Evolutionary conservation across 2,888 invertebrate species (phyloP).

Genomic region (Dermolepida albohirtum): DNA sequence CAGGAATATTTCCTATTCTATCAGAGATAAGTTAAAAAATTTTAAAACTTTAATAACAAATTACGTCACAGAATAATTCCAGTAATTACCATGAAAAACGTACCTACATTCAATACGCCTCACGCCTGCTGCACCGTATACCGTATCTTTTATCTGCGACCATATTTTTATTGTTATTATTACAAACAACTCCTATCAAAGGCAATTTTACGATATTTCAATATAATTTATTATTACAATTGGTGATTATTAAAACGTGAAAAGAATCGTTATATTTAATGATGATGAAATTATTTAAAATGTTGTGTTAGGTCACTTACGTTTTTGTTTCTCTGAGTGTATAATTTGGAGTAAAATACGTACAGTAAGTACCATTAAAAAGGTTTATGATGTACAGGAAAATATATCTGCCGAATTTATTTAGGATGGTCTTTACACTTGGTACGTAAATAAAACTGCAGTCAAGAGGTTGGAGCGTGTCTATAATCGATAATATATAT

Average conservation of each 20-base stretch:
- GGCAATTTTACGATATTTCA: slow-evolving; percentile 9
- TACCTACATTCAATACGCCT: too few relatives aligned
- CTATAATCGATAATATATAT: too few relatives aligned
- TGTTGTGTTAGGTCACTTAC: background rate
- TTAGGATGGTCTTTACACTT: too few relatives aligned
- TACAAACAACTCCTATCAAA: slow-evolving; percentile 11
- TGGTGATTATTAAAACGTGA: background rate
- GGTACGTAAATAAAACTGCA: too few relatives aligned
- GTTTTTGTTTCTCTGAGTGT: background rate
- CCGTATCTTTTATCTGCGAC: background rate
- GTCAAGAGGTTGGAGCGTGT: too few relatives aligned
- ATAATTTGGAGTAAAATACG: too few relatives aligned
- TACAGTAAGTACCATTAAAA: too few relatives aligned
- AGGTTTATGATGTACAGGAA: too few relatives aligned
- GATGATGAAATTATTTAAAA: slow-evolving; percentile 6
- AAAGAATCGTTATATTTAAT: slow-evolving; percentile 4
- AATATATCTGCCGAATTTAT: too few relatives aligned
- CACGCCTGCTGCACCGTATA: background rate
- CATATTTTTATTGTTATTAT: slow-evolving; percentile 1
- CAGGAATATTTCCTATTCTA: too few relatives aligned
- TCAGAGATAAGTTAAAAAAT: too few relatives aligned
- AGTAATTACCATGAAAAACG: slow-evolving; percentile 6
- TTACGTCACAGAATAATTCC: slow-evolving; percentile 15
- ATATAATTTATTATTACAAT: slow-evolving; percentile 11
- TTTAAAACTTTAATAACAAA: background rate